Evolutionary conservation across 1,140 invertebrate genomes (phyloP).

Genomic region (Lasioglossum baleicum): DNA sequence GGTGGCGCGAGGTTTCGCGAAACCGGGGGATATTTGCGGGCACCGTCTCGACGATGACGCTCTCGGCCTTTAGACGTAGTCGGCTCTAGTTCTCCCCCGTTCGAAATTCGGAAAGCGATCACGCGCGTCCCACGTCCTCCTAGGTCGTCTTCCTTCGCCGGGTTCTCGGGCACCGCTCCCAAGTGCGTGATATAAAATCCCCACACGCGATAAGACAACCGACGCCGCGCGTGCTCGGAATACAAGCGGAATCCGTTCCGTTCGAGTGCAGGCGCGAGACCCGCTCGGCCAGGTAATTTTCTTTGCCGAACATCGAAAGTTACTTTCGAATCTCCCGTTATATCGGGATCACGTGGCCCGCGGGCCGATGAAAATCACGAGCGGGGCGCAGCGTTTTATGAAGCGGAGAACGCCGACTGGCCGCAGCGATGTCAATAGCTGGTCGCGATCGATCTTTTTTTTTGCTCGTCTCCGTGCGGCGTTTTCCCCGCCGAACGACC

Average conservation of each 20-base stretch:
- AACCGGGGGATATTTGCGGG: no score
- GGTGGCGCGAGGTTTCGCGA: not conserved
- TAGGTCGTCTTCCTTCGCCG: not conserved
- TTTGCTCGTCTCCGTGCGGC: not conserved
- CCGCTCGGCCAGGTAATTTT: not conserved
- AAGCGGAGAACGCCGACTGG: not conserved
- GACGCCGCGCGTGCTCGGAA: not conserved
- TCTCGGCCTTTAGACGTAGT: no score
- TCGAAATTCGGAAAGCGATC: not conserved
- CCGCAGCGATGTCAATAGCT: not conserved
- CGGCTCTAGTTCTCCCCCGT: no score
- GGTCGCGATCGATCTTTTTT: not conserved
- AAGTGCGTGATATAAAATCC: not conserved
- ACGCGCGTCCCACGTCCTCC: not conserved
- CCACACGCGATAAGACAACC: not conserved
- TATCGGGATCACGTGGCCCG: not conserved
- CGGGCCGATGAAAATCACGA: not conserved
- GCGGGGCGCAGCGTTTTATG: not conserved
- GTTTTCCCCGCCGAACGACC: no score
- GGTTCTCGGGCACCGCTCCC: not conserved
- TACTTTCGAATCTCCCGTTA: slow-evolving; percentile 11
- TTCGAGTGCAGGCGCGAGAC: no score
- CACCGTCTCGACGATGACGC: no score
- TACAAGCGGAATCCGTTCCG: no score
- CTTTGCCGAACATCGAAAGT: not conserved